Evolutionary conservation across 2,888 invertebrate species (phyloP).

Genomic region (Dicranocentrus wangi): DNA sequence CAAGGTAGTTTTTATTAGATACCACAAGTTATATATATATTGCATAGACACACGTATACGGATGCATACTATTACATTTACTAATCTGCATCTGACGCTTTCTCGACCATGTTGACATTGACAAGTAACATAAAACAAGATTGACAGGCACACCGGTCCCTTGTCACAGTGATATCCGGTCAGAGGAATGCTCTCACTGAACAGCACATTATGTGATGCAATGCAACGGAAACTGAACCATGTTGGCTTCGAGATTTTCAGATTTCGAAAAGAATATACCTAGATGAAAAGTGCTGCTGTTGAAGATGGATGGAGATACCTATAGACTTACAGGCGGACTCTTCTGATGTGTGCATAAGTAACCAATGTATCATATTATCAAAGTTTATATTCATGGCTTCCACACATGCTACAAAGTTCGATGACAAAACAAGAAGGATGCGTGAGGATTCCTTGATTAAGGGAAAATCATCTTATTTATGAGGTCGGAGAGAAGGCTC

Average conservation of each 20-base stretch:
- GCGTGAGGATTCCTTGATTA: too few species aligned
- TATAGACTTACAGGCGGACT: too few species aligned
- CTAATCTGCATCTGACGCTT: constrained; percentile 33
- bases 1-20: constrained; percentile 30
- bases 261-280: background rate
- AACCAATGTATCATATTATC: too few species aligned
- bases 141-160: constrained; percentile 55
- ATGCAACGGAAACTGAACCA: background rate
- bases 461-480: too few species aligned
- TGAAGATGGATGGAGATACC: background rate
- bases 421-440: too few species aligned
- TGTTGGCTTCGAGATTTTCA: background rate
- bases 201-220: background rate
- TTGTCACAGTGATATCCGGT: constrained; percentile 58
- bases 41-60: background rate
- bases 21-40: background rate
- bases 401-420: too few species aligned
- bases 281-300: background rate
- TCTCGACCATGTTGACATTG: constrained; percentile 35
- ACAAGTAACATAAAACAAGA: constrained; percentile 58
- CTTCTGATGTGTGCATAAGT: too few species aligned
- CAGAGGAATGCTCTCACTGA: background rate
- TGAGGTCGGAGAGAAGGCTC: too few species aligned
- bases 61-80: background rate
- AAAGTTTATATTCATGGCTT: too few species aligned